These are phyloP conservation scores for Trichogramma evanescens DNA, from an alignment of 2,888 invertebrate genomes.

Conservation along the genomic window DNA sequence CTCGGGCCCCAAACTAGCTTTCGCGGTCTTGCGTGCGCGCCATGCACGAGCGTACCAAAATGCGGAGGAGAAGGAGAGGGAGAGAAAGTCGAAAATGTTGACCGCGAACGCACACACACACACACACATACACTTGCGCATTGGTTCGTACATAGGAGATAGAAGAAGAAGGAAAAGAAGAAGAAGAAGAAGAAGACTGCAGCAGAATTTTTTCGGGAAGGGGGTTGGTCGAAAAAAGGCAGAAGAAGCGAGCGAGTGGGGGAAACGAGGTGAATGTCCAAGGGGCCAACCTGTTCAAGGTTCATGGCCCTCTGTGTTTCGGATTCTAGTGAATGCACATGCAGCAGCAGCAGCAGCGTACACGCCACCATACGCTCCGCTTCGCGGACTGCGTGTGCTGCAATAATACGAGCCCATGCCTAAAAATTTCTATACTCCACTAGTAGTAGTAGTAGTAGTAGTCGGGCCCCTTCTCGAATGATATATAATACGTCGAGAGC, in stretches of 20 bases:
- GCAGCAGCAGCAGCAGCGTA: constrained; percentile 29
- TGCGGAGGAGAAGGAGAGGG: constrained; percentile 12
- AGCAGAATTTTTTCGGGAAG: background rate
- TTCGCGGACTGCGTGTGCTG: background rate
- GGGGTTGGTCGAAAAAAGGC: constrained; percentile 4
- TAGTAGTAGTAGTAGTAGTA: no score
- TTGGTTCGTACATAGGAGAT: constrained; percentile 23
- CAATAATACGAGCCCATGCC: background rate
- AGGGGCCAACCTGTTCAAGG: constrained; percentile 48
- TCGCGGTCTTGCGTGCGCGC: constrained; percentile 19
- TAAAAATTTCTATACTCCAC: constrained; percentile 6
- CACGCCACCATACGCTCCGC: background rate
- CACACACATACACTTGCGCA: no score
- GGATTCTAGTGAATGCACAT: constrained; percentile 41
- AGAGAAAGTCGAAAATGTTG: constrained; percentile 25
- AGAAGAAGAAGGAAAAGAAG: constrained; percentile 21
- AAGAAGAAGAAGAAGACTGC: constrained; percentile 19
- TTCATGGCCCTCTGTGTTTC: constrained; percentile 46
- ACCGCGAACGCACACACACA: constrained; percentile 16
- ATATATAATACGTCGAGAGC: background rate
- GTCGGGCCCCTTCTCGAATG: no score
- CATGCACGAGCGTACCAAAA: background rate
- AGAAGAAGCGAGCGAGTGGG: constrained; percentile 9
- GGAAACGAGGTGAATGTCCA: constrained; percentile 45
- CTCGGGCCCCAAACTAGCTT: constrained; percentile 21